Conservation (phyloP, 2,113 vertebrate species). For the Periophthalmodon schlosseri region DNA sequence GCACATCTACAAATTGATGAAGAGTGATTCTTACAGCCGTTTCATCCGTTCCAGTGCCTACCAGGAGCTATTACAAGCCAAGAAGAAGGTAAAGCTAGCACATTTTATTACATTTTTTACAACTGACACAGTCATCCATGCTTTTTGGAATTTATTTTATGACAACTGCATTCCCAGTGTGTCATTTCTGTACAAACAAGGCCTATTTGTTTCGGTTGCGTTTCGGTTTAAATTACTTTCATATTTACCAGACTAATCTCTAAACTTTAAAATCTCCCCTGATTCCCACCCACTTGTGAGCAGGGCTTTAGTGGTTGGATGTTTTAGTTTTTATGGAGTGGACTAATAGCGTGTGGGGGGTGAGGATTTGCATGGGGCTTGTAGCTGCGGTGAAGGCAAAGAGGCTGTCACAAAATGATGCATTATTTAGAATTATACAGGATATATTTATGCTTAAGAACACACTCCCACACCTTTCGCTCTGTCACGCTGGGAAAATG, state of each 20-base stretch:
- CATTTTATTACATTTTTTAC: background rate
- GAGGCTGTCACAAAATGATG: constrained; percentile 29
- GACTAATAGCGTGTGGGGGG: constrained; percentile 4
- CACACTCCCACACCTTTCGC: constrained; percentile 22
- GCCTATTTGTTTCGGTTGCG: background rate
- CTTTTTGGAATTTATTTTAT: background rate
- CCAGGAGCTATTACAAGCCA: constrained; percentile 98
- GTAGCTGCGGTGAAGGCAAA: constrained; percentile 20
- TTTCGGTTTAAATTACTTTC: background rate
- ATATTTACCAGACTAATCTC: constrained; percentile 1
- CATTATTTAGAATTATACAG: constrained; percentile 29
- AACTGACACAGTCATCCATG: background rate
- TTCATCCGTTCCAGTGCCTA: constrained; percentile 99
- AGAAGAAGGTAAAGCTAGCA: constrained; percentile 88
- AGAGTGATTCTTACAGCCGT: constrained; percentile 97
- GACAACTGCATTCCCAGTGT: background rate
- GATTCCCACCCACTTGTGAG: background rate
- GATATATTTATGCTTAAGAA: constrained; percentile 34
- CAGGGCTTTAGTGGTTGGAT: background rate
- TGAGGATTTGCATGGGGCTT: constrained; percentile 1
- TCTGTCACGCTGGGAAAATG: constrained; percentile 12
- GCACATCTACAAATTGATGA: constrained; percentile 99
- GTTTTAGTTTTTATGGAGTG: constrained; percentile 5
- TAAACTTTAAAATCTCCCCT: background rate
- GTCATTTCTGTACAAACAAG: background rate